Evolutionary conservation across 1,140 invertebrate species (phyloP).

Genomic region (Cecropterus lyciades): DNA sequence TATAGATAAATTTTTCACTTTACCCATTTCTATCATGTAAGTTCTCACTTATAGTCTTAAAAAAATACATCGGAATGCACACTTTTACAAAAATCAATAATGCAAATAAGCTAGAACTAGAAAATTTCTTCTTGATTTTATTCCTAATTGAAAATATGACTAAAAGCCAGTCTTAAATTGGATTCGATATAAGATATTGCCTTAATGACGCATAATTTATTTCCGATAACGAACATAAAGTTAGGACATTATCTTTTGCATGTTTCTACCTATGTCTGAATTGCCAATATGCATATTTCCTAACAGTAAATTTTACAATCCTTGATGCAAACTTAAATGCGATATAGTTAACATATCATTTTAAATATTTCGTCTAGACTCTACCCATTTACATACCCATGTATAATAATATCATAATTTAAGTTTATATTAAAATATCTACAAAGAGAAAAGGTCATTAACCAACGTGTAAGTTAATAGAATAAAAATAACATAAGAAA

Average conservation of each 20-base stretch:
- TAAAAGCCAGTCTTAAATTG: neutral
- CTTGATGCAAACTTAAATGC: slow-evolving; percentile 6
- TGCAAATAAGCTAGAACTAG: neutral
- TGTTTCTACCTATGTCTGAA: neutral
- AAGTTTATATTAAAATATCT: too few species aligned
- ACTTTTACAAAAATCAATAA: too few species aligned
- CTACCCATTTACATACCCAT: neutral
- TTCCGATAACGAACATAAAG: neutral
- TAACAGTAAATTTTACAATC: slow-evolving; percentile 21
- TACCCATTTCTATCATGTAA: too few species aligned
- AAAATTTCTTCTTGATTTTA: neutral
- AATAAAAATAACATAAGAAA: too few species aligned
- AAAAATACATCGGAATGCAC: too few species aligned
- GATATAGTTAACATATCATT: slow-evolving; percentile 10
- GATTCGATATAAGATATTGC: neutral
- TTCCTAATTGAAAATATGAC: neutral
- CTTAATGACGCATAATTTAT: neutral
- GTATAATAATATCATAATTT: too few species aligned
- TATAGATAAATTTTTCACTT: too few species aligned
- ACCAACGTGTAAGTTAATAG: too few species aligned
- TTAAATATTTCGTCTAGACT: slow-evolving; percentile 19
- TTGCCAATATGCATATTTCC: slow-evolving; percentile 16
- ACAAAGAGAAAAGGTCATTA: too few species aligned
- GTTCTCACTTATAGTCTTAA: too few species aligned
- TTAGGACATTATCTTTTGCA: neutral